Evolutionary conservation across 2,113 vertebrate genomes (phyloP).

Genomic region (Morphnarchus princeps): DNA sequence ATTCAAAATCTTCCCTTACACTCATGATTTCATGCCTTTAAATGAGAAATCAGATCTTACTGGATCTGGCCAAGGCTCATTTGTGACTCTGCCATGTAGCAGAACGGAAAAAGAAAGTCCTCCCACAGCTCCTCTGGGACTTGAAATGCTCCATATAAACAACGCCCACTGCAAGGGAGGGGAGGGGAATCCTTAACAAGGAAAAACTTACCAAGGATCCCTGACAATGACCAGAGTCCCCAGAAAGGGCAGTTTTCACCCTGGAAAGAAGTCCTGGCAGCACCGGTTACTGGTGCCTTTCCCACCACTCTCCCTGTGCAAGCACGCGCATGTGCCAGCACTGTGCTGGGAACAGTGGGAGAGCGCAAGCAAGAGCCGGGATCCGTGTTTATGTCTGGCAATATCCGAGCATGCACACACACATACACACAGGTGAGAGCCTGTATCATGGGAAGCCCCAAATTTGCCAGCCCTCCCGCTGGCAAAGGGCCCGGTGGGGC

Average conservation of each 20-base stretch:
- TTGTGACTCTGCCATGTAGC: constrained; percentile 62
- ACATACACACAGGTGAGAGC: neutral
- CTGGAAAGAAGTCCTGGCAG: neutral
- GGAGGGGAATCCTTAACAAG: constrained; percentile 58
- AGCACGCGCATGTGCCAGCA: neutral
- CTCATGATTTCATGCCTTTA: constrained; percentile 2
- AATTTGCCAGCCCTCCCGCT: neutral
- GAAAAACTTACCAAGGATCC: constrained; percentile 56
- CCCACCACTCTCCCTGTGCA: neutral
- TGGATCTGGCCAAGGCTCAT: constrained; percentile 52
- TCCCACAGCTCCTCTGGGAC: constrained; percentile 66
- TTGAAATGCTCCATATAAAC: constrained; percentile 68
- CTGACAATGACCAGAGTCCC: constrained; percentile 19
- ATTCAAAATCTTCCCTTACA: neutral
- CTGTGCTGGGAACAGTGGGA: neutral
- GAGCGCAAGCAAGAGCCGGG: accelerated
- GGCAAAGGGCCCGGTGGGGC: neutral
- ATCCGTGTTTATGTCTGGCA: neutral
- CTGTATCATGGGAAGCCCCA: neutral
- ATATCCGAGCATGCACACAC: accelerated
- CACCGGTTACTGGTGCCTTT: accelerated
- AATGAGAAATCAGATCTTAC: constrained; percentile 50
- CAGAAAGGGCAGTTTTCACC: neutral
- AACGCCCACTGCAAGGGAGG: constrained; percentile 67
- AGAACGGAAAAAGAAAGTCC: constrained; percentile 64